phyloP scores from a whole-genome alignment of 2,797 vertebrate species.

The Acrocephalus scirpaceus region DNA sequence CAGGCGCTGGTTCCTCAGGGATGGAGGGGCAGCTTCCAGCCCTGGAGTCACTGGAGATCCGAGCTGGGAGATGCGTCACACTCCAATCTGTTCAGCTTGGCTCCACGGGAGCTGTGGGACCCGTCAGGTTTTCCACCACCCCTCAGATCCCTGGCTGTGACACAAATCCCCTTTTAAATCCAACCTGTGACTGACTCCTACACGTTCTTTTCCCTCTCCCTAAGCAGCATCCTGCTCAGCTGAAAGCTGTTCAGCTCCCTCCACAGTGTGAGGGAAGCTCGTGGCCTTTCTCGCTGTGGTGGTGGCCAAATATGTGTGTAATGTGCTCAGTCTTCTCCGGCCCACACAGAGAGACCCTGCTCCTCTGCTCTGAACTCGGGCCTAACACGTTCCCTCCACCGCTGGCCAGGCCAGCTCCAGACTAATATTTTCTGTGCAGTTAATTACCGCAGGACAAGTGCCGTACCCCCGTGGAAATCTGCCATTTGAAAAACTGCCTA shows the following conservation, averaged over 20 bases:
- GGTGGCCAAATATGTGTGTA: conserved; percentile 67
- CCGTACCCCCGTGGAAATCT: conserved; percentile 52
- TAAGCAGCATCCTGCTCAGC: conserved; percentile 31
- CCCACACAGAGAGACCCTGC: conserved; percentile 67
- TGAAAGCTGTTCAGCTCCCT: conserved; percentile 56
- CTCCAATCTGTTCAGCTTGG: conserved; percentile 1
- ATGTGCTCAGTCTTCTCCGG: conserved; percentile 39
- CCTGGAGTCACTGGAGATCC: not conserved
- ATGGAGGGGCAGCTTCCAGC: not conserved
- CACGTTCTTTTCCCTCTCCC: not conserved
- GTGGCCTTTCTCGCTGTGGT: conserved; percentile 11
- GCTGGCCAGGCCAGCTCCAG: not conserved
- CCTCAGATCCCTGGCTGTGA: conserved; percentile 14
- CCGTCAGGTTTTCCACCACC: not conserved
- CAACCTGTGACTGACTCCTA: conserved; percentile 30
- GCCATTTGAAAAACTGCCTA: conserved; percentile 66
- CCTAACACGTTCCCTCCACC: not conserved
- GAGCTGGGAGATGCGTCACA: not conserved
- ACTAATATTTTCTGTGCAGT: conserved; percentile 64
- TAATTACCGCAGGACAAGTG: conserved; percentile 63
- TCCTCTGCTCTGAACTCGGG: conserved; percentile 51
- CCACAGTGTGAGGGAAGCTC: conserved; percentile 6
- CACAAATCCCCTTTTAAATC: conserved; percentile 17
- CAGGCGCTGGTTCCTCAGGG: not conserved
- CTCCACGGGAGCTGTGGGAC: not conserved